Evolutionary conservation across 2,797 vertebrate genomes (phyloP).

Genomic region (Serranus cabrilla): DNA sequence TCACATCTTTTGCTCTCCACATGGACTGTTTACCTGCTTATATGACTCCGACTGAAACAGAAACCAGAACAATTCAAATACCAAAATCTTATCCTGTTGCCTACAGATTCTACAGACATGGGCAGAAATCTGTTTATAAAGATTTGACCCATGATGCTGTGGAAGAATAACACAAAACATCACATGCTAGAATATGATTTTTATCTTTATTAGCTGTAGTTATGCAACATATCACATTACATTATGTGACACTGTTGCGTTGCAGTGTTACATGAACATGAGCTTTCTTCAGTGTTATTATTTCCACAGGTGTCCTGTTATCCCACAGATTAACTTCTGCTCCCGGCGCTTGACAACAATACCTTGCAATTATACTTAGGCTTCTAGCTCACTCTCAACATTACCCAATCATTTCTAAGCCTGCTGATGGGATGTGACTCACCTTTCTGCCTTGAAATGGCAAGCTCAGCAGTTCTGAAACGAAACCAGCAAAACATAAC

Average conservation of each 20-base stretch:
- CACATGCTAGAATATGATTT: not conserved
- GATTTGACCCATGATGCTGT: not conserved
- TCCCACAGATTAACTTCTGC: constrained; percentile 12
- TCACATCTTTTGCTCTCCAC: too few relatives aligned
- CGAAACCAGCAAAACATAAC: constrained; percentile 27
- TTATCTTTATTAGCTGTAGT: not conserved
- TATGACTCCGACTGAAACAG: too few relatives aligned
- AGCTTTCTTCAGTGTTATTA: not conserved
- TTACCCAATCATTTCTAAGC: constrained; percentile 16
- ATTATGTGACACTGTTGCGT: not conserved
- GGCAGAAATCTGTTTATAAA: too few relatives aligned
- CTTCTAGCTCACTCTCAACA: constrained; percentile 7
- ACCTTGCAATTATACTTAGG: constrained; percentile 25
- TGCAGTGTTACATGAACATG: not conserved
- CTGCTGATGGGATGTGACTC: constrained; percentile 28
- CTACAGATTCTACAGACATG: too few relatives aligned
- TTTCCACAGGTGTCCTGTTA: not conserved
- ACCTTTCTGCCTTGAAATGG: constrained; percentile 12
- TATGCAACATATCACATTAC: not conserved
- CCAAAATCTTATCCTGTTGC: too few relatives aligned
- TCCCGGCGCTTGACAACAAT: not conserved
- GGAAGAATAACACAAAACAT: not conserved
- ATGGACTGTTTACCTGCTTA: too few relatives aligned
- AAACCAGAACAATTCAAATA: too few relatives aligned
- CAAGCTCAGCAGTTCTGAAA: constrained; percentile 29